Evolutionary conservation across 2,888 invertebrate species (phyloP).

Genomic region (Congeria kusceri): DNA sequence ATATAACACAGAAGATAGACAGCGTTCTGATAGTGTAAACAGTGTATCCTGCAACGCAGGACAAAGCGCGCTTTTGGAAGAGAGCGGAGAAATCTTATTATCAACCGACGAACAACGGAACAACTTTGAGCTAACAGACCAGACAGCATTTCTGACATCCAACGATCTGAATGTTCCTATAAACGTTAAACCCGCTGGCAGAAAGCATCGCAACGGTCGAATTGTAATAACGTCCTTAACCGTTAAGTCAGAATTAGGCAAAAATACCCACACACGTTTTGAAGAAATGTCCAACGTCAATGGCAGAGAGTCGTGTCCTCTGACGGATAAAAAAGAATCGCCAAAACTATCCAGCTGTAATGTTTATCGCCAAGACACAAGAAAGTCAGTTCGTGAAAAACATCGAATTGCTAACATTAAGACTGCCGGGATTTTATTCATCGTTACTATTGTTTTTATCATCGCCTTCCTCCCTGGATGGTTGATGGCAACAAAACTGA

Average conservation of each 20-base stretch:
- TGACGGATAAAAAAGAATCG: not conserved
- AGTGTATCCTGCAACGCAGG: not conserved
- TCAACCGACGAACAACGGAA: not conserved
- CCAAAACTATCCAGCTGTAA: conserved; percentile 21
- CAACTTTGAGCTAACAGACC: too few species aligned
- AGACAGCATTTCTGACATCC: not conserved
- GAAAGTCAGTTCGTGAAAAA: conserved; percentile 57
- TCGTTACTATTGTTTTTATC: conserved; percentile 83
- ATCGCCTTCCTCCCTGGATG: conserved; percentile 83
- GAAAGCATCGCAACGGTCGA: not conserved
- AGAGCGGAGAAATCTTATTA: not conserved
- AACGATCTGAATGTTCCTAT: not conserved
- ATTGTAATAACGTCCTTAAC: too few species aligned
- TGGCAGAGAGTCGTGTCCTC: not conserved
- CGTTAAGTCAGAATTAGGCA: not conserved
- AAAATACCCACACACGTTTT: not conserved
- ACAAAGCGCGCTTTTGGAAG: not conserved
- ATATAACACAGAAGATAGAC: not conserved
- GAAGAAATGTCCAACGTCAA: not conserved
- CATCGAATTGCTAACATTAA: conserved; percentile 81
- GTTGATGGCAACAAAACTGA: conserved; percentile 80
- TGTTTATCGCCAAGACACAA: conserved; percentile 42
- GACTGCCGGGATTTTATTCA: conserved; percentile 84
- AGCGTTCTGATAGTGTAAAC: not conserved
- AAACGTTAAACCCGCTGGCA: not conserved